Evolutionary conservation across 1,140 invertebrate species (phyloP).

Genomic region (Drosophila trapezifrons): DNA sequence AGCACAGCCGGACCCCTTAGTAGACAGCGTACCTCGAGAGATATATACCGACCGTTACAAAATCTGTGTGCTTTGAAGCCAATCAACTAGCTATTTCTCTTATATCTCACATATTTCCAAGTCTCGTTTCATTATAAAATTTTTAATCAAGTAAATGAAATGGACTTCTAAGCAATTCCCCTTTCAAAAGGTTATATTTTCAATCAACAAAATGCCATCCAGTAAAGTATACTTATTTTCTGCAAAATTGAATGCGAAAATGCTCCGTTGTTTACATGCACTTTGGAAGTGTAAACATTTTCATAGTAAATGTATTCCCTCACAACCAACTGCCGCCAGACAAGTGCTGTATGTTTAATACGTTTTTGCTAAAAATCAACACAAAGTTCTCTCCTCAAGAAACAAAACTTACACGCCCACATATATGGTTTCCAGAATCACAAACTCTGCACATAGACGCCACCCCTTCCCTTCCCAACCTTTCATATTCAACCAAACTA

Average conservation of each 20-base stretch:
- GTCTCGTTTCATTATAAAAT: neutral
- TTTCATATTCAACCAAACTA: neutral
- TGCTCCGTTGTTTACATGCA: neutral
- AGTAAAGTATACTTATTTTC: neutral
- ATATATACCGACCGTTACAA: too few relatives aligned
- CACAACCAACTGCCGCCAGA: neutral
- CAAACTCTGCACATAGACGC: neutral
- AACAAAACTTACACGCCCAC: slow-evolving; percentile 7
- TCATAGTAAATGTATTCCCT: slow-evolving; percentile 1
- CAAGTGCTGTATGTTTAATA: neutral
- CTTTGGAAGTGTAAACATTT: slow-evolving; percentile 17
- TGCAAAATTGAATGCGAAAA: slow-evolving; percentile 3
- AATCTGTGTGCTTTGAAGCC: neutral
- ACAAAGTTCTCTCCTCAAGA: neutral
- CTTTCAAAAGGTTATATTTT: neutral
- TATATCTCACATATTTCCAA: neutral
- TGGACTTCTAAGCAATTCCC: too few relatives aligned
- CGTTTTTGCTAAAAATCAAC: slow-evolving; percentile 6
- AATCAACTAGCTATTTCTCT: neutral
- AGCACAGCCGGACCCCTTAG: too few relatives aligned
- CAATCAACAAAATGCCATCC: neutral
- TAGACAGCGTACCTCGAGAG: too few relatives aligned
- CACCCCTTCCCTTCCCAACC: neutral
- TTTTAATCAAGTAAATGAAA: neutral
- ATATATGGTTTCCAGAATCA: slow-evolving; percentile 8